Percentiles rank a stretch among this genome's conserved stretches.
These are phyloP conservation scores for Pseudomyrmex gracilis DNA, from an alignment of 1,140 invertebrate genomes.

Conservation along the genomic window DNA sequence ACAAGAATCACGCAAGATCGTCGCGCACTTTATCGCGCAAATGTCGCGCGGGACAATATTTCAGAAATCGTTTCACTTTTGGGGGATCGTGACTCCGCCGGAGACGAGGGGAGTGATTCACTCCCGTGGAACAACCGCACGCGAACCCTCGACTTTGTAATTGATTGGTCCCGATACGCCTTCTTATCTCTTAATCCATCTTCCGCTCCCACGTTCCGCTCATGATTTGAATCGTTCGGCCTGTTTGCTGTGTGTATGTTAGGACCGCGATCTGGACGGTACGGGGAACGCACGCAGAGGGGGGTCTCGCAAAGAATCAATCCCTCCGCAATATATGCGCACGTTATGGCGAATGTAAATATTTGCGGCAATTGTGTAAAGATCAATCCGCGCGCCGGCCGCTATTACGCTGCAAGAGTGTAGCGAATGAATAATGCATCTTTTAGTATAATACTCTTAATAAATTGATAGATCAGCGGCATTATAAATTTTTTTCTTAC, in stretches of 20 bases:
- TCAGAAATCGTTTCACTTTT: slow-evolving; percentile 71
- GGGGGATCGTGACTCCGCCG: not conserved
- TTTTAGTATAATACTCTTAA: slow-evolving; percentile 66
- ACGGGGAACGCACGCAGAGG: slow-evolving; percentile 44
- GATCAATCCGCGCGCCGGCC: slow-evolving; percentile 65
- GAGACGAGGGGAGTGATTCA: slow-evolving; percentile 64
- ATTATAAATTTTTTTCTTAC: slow-evolving; percentile 16
- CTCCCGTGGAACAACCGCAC: slow-evolving; percentile 54
- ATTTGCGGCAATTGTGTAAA: slow-evolving; percentile 79
- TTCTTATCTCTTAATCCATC: slow-evolving; percentile 83
- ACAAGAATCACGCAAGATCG: slow-evolving; percentile 65
- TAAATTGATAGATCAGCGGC: slow-evolving; percentile 37
- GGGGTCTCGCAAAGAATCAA: slow-evolving; percentile 79
- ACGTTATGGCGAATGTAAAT: slow-evolving; percentile 75
- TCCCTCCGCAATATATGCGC: slow-evolving; percentile 75
- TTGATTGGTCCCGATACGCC: slow-evolving; percentile 84
- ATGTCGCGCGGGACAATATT: slow-evolving; percentile 64
- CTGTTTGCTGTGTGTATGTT: slow-evolving; percentile 70
- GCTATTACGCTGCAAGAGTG: slow-evolving; percentile 52
- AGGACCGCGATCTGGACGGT: slow-evolving; percentile 14
- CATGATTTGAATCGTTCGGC: slow-evolving; percentile 61
- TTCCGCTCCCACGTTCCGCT: slow-evolving; percentile 73
- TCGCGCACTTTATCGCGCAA: slow-evolving; percentile 62
- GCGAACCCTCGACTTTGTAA: slow-evolving; percentile 81
- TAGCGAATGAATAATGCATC: slow-evolving; percentile 75